Conservation (phyloP, 1,140 invertebrate genomes). For the Cecropterus lyciades region DNA sequence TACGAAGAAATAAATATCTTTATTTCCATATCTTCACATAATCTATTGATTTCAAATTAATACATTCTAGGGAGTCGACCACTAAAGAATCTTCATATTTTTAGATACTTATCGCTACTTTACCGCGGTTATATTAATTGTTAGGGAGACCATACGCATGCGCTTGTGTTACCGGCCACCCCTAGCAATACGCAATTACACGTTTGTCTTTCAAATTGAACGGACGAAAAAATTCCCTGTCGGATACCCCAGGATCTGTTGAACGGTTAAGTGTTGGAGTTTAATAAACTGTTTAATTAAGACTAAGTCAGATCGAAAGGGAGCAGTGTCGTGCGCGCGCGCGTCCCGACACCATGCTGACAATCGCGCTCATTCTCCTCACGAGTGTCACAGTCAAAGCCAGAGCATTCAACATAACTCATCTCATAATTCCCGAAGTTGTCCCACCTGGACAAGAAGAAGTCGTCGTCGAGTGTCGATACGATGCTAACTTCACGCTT, state of each 20-base stretch:
- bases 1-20: too few relatives aligned
- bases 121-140: constrained; percentile 37
- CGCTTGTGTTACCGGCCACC: constrained; percentile 54
- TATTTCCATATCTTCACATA: background rate
- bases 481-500: constrained; percentile 76
- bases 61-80: background rate
- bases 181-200: constrained; percentile 61
- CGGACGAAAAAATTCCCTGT: constrained; percentile 55
- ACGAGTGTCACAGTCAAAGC: constrained; percentile 41
- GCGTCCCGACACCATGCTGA: constrained; percentile 66
- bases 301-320: constrained; percentile 58
- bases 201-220: constrained; percentile 73
- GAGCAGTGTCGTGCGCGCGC: constrained; percentile 70
- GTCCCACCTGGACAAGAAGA: constrained; percentile 58
- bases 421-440: constrained; percentile 62
- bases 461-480: constrained; percentile 73
- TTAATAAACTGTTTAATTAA: constrained; percentile 83
- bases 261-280: constrained; percentile 78
- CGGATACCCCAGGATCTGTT: constrained; percentile 56
- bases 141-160: constrained; percentile 36
- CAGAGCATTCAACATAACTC: constrained; percentile 69
- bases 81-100: constrained; percentile 6
- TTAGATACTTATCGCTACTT: constrained; percentile 26
- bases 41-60: constrained; percentile 5
- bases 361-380: constrained; percentile 48